Evolutionary conservation across 2,888 invertebrate genomes (phyloP).

Genomic region (Cheiracanthium punctorium): DNA sequence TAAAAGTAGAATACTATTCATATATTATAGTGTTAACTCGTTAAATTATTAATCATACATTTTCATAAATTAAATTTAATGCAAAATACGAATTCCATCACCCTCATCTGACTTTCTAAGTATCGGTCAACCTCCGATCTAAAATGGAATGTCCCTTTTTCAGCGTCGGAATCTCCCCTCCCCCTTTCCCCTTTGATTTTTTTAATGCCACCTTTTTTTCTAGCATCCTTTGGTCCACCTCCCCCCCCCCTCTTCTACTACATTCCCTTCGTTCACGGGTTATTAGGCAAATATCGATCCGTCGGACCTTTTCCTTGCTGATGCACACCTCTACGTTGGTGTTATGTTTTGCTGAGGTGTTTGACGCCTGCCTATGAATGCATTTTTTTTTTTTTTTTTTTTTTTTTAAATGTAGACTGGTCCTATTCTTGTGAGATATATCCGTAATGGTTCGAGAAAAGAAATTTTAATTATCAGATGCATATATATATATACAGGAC

Average conservation of each 20-base stretch:
- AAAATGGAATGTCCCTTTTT: constrained; percentile 51
- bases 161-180: constrained; percentile 22
- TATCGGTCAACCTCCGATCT: constrained; percentile 57
- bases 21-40: too few species aligned
- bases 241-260: constrained; percentile 16
- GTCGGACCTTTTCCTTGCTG: constrained; percentile 13
- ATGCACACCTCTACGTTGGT: constrained; percentile 22
- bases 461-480: too few species aligned
- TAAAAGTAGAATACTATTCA: too few species aligned
- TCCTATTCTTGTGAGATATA: too few species aligned
- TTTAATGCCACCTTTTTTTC: constrained; percentile 31
- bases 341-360: constrained; percentile 9
- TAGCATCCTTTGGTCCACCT: constrained; percentile 33
- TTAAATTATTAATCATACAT: too few species aligned
- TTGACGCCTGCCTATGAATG: background rate
- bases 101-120: constrained; percentile 49
- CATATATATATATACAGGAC: too few species aligned
- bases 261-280: constrained; percentile 53
- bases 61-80: too few species aligned
- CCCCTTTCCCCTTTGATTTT: constrained; percentile 32
- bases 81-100: background rate
- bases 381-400: too few species aligned
- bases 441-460: too few species aligned
- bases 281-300: constrained; percentile 70
- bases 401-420: too few species aligned